Evolutionary conservation across 1,140 invertebrate species (phyloP).

Genomic region (Eubasilissa regina): DNA sequence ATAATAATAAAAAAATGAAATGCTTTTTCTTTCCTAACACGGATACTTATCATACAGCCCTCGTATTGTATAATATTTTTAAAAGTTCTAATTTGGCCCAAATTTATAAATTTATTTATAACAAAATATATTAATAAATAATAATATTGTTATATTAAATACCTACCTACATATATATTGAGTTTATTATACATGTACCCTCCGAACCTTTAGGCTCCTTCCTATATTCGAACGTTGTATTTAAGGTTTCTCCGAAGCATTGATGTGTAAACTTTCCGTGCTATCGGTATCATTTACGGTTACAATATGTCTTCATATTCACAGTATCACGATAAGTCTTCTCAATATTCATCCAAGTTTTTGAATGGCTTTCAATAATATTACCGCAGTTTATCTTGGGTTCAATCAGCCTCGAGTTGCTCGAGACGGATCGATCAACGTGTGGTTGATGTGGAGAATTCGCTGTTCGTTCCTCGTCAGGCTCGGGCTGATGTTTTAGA

Average conservation of each 20-base stretch:
- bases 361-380: conserved; percentile 31
- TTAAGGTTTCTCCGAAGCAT: background rate
- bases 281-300: conserved; percentile 9
- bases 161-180: too few relatives aligned
- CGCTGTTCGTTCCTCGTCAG: background rate
- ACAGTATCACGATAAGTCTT: conserved; percentile 7
- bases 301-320: conserved; percentile 17
- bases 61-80: too few relatives aligned
- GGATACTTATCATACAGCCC: too few relatives aligned
- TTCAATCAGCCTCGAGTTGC: conserved; percentile 16
- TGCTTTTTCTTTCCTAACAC: too few relatives aligned
- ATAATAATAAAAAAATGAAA: too few relatives aligned
- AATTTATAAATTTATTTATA: too few relatives aligned
- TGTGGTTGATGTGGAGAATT: background rate
- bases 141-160: too few relatives aligned
- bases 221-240: background rate
- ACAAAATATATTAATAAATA: too few relatives aligned
- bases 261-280: background rate
- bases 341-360: background rate
- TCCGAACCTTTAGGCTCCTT: too few relatives aligned
- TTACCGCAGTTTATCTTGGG: conserved; percentile 4
- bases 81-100: too few relatives aligned
- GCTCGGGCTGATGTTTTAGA: too few relatives aligned
- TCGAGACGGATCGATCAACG: conserved; percentile 8
- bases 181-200: too few relatives aligned